Percentiles rank a stretch among this genome's conserved stretches.
Evolutionary conservation across 2,888 invertebrate species (phyloP).

Genomic region (Agapostemon virescens): DNA sequence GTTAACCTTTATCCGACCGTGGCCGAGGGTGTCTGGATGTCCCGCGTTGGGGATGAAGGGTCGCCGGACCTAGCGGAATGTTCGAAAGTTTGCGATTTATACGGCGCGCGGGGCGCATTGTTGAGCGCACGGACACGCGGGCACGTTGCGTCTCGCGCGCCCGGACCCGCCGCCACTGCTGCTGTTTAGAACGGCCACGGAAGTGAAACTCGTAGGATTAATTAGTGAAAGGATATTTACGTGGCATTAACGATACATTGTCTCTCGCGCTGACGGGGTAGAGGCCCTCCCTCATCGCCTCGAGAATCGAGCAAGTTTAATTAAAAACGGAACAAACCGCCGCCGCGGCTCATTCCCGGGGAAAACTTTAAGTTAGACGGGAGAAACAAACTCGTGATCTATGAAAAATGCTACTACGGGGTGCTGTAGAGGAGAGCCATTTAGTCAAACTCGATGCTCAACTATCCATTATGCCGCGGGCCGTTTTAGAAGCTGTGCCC

Average conservation of each 20-base stretch:
- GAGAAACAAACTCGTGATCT: background rate
- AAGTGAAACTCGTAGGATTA: constrained; percentile 48
- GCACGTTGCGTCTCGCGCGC: no score
- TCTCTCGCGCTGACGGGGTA: background rate
- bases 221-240: constrained; percentile 48
- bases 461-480: background rate
- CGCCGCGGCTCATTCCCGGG: background rate
- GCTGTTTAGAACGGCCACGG: constrained; percentile 35
- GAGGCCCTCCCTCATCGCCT: background rate
- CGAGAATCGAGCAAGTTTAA: constrained; percentile 14
- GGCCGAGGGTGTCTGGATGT: constrained; percentile 21
- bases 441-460: constrained; percentile 3
- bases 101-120: constrained; percentile 45
- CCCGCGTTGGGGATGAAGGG: background rate
- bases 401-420: background rate
- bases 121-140: constrained; percentile 14
- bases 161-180: background rate
- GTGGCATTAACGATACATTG: constrained; percentile 46
- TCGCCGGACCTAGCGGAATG: constrained; percentile 40
- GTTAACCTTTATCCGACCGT: constrained; percentile 44
- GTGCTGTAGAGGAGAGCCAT: background rate
- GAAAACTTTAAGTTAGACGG: background rate
- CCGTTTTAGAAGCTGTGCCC: background rate
- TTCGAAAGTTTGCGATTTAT: constrained; percentile 54
- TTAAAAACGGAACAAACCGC: constrained; percentile 15